Evolutionary conservation across 2,113 vertebrate genomes (phyloP).

Genomic region (Fukomys damarensis): DNA sequence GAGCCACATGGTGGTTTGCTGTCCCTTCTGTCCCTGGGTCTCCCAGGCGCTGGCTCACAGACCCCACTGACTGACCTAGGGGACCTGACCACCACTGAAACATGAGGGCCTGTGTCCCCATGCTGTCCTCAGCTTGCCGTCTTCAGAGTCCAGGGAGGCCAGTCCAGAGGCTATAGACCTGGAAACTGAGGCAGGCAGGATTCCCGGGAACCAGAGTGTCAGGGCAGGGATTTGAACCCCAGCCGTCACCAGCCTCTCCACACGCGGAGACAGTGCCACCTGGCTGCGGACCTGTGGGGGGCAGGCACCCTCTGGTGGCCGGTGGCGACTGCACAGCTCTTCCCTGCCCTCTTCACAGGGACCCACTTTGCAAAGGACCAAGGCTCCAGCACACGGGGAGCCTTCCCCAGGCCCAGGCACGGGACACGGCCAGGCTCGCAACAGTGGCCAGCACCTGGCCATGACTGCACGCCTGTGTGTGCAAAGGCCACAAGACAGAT

Average conservation of each 20-base stretch:
- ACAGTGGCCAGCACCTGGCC: not conserved
- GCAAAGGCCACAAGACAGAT: no score
- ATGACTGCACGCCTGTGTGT: not conserved
- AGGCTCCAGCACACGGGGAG: not conserved
- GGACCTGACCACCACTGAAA: not conserved
- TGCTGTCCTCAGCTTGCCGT: not conserved
- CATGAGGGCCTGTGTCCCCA: not conserved
- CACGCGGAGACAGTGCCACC: not conserved
- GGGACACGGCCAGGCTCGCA: not conserved
- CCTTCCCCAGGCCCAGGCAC: not conserved
- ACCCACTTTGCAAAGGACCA: not conserved
- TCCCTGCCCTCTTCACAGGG: not conserved
- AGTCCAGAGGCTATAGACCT: no score
- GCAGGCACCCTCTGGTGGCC: constrained; percentile 66
- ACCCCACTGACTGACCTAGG: not conserved
- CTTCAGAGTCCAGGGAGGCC: not conserved
- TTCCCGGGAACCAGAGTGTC: not conserved
- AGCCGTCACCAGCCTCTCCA: not conserved
- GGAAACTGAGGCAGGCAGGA: not conserved
- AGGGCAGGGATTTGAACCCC: not conserved
- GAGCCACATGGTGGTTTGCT: not conserved
- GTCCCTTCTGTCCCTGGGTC: not conserved
- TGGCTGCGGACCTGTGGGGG: not conserved
- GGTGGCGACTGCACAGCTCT: not conserved
- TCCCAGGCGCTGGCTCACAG: not conserved